Conservation (phyloP, 2,797 vertebrate genomes). For the Sebastes vulpes region DNA sequence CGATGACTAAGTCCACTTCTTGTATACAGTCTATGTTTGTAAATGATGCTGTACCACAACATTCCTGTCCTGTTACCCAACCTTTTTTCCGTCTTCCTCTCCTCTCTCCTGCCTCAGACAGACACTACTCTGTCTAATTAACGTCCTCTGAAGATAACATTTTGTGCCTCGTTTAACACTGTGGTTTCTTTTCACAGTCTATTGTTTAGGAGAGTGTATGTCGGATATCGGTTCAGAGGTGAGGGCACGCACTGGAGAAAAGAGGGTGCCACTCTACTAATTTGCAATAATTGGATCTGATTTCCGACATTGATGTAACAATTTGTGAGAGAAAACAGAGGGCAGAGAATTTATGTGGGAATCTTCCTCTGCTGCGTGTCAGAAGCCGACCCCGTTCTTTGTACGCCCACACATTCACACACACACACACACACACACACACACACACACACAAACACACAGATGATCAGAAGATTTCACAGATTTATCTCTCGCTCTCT, state of each 20-base stretch:
- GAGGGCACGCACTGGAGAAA: background rate
- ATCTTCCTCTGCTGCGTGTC: conserved; percentile 33
- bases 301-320: conserved; percentile 34
- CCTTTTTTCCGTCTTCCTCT: background rate
- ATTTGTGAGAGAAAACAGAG: conserved; percentile 40
- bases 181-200: conserved; percentile 10
- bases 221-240: conserved; percentile 14
- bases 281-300: conserved; percentile 56
- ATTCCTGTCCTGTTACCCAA: background rate
- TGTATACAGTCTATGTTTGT: too few species aligned
- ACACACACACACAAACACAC: conserved; percentile 17
- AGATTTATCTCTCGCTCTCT: conserved; percentile 53
- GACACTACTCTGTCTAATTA: conserved; percentile 13
- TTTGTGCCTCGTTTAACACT: conserved; percentile 29
- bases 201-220: background rate
- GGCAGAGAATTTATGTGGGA: conserved; percentile 6
- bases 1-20: too few species aligned
- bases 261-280: conserved; percentile 17
- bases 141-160: conserved; percentile 24
- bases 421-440: background rate
- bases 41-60: background rate
- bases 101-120: background rate
- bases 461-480: conserved; percentile 67
- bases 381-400: conserved; percentile 30
- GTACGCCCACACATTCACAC: conserved; percentile 31